Base-by-base conservation (phyloP, 2,797 vertebrate species). In the Sebastes iracundus region DNA sequence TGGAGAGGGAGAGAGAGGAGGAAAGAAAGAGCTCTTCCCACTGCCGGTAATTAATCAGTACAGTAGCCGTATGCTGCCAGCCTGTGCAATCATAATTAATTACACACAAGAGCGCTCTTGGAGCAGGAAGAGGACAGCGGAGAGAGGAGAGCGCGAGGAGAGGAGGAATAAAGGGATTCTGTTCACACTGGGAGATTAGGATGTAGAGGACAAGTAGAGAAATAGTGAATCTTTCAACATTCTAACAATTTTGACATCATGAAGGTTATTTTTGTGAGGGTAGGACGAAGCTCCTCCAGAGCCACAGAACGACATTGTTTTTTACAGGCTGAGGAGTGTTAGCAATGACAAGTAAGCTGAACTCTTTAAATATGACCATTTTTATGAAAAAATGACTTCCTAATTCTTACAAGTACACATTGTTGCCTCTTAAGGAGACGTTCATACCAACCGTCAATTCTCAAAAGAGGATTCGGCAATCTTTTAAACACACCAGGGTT, bases 81-180 rank as follows among this genome's bases (percentile, higher is more conserved):
- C 88, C 87, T 78, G 85, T 65, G 42, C 90, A 92, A 93, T 95
- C 92, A 94, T 93, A 95, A 96, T 95, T 94, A 94, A 95, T 95
- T 94, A 94, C 88, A 94, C 87, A 93, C 81, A 82, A 93, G 90
- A 94, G 88, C 70, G 76, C 87, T 79, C 88, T 82, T 84, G 87
- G 86, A 90, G 82, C 72, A 72, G 80, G 81, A 84, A 73, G 79
- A 79, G 16, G 86, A 85, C 64, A 60, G 75, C 8, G 6, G 42
- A 80, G 71, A 68, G 75, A 77, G 56, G 56, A 82, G 42, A 72
- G 70, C 49, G 20, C 8, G 67, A 61, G 38, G 58, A 60, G 68
- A 71, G 61, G 56, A 61, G 64, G 67, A 78, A 80, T 63, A 69
- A 76, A 79, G 18, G 35, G 84, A 84, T 69, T 80, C 64, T 75